Conservation (phyloP, 2,113 vertebrate species). For the Notiomystis cincta region DNA sequence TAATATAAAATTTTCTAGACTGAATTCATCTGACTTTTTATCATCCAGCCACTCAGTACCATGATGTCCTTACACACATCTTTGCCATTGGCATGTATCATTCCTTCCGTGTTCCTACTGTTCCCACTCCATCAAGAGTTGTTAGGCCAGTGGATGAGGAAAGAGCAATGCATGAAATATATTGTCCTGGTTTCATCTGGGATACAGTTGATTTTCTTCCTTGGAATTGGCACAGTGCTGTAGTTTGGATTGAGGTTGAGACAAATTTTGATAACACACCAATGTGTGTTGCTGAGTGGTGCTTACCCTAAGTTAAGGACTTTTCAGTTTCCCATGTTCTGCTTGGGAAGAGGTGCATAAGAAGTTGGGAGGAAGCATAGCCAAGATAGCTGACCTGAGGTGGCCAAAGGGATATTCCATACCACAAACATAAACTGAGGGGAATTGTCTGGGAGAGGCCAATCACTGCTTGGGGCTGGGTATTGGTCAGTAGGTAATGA, state of each 20-base stretch:
- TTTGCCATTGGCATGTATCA: not conserved
- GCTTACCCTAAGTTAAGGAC: not conserved
- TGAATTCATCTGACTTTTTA: not conserved
- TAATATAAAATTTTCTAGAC: not conserved
- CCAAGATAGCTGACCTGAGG: not conserved
- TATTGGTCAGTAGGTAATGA: not conserved
- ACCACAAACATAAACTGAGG: not conserved
- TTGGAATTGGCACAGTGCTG: not conserved
- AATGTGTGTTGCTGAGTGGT: not conserved
- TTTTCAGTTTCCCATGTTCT: not conserved
- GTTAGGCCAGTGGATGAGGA: not conserved
- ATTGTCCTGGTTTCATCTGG: not conserved
- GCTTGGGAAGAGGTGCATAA: not conserved
- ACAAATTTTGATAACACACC: not conserved
- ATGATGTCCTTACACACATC: not conserved
- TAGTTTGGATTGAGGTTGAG: not conserved
- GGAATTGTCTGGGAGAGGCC: not conserved
- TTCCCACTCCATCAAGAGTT: not conserved
- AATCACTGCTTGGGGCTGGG: fast-evolving
- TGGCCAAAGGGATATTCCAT: not conserved
- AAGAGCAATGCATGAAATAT: not conserved
- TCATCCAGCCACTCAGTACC: not conserved
- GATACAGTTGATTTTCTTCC: not conserved
- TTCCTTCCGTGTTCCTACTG: not conserved
- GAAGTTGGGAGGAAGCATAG: not conserved